These are phyloP conservation scores for Proctacanthus coquilletti DNA, from an alignment of 1,140 invertebrate species.

Conservation along the genomic window DNA sequence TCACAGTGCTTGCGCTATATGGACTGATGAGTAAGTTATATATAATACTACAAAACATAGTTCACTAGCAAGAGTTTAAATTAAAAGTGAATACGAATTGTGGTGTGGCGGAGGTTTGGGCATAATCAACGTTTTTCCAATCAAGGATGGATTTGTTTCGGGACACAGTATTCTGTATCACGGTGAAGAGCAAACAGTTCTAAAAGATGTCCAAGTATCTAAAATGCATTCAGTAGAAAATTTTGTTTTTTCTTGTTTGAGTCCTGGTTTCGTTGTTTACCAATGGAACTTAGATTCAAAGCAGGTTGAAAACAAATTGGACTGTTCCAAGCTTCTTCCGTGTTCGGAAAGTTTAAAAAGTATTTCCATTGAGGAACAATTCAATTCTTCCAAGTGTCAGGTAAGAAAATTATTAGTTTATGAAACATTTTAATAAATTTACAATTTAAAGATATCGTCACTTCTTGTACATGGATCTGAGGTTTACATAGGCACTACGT, in stretches of 20 bases:
- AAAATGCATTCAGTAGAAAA: conserved; percentile 41
- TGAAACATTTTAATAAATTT: conserved; percentile 2
- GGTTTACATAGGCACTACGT: conserved; percentile 78
- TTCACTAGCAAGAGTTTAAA: neutral
- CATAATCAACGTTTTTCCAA: conserved; percentile 50
- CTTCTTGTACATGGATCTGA: conserved; percentile 51
- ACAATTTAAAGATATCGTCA: conserved; percentile 46
- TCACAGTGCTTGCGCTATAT: conserved; percentile 38
- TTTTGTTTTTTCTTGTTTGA: conserved; percentile 63
- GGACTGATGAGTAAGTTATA: conserved; percentile 29
- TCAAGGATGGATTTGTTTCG: conserved; percentile 39
- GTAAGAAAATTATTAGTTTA: conserved; percentile 27
- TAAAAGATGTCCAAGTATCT: conserved; percentile 41
- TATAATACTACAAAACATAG: neutral
- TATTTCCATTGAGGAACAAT: conserved; percentile 77
- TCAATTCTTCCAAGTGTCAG: conserved; percentile 62
- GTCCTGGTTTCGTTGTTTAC: conserved; percentile 65
- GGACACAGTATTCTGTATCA: conserved; percentile 33
- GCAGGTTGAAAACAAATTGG: conserved; percentile 59
- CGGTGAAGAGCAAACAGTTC: conserved; percentile 24
- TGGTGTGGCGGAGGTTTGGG: conserved; percentile 67
- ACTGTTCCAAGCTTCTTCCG: conserved; percentile 81
- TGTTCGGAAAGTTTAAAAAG: conserved; percentile 84
- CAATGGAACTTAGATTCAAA: conserved; percentile 59
- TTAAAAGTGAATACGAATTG: conserved; percentile 38